These are phyloP conservation scores for Pristionchus japonicus DNA, from an alignment of 2,888 invertebrate species.

Conservation along the genomic window DNA sequence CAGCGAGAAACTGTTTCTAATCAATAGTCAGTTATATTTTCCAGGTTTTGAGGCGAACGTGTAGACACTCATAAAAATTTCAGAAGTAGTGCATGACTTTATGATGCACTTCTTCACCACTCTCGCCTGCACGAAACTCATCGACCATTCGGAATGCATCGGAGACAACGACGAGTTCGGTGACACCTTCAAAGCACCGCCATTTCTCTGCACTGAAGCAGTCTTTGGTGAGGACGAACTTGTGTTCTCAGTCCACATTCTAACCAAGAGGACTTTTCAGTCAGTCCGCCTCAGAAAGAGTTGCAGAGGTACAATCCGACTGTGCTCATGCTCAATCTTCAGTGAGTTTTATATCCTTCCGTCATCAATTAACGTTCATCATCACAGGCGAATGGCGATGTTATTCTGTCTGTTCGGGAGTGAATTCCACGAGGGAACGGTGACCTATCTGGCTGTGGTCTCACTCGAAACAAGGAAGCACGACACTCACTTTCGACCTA, in stretches of 20 bases:
- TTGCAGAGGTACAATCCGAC: neutral
- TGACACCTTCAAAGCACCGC: neutral
- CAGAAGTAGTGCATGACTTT: slow-evolving; percentile 9
- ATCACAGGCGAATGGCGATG: neutral
- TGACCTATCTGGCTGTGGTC: neutral
- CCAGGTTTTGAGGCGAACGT: neutral
- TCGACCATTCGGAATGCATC: neutral
- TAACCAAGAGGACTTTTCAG: neutral
- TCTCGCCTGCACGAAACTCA: neutral
- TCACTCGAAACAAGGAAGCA: neutral
- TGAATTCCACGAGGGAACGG: neutral
- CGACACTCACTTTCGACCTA: neutral
- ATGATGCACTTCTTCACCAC: neutral
- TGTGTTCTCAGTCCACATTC: neutral
- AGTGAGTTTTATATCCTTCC: neutral
- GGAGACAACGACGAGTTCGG: neutral
- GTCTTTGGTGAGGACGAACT: neutral
- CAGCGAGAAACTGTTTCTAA: neutral
- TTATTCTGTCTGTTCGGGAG: neutral
- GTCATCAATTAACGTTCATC: neutral
- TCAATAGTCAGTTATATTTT: neutral
- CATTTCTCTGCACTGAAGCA: neutral
- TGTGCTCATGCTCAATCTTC: neutral
- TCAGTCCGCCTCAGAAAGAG: neutral
- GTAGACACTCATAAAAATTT: too few species aligned